These are phyloP conservation scores for Lagopus muta DNA, from an alignment of 2,113 vertebrate species.

Conservation along the genomic window DNA sequence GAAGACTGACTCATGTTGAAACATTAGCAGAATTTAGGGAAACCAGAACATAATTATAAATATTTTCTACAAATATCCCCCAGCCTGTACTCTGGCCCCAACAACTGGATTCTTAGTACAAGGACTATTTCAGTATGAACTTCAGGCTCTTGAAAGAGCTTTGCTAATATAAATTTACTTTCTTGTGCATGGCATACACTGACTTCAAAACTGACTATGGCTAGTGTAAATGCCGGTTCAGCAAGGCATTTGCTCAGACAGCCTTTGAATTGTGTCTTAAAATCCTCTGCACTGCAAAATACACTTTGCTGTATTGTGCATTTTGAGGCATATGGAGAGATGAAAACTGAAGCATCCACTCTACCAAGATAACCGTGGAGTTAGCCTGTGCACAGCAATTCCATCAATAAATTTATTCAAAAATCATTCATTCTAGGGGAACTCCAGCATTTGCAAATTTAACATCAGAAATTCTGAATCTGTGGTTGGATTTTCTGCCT, in stretches of 20 bases:
- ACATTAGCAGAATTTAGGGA: conserved; percentile 12
- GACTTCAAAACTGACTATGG: background rate
- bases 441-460: background rate
- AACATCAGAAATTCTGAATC: background rate
- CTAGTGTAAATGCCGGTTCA: background rate
- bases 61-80: conserved; percentile 36
- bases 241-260: background rate
- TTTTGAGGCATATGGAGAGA: background rate
- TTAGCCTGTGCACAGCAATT: background rate
- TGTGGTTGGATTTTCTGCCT: background rate
- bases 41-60: conserved; percentile 19
- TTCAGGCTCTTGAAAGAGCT: background rate
- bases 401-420: background rate
- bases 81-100: background rate
- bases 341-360: background rate
- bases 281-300: background rate
- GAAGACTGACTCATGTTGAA: background rate
- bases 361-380: background rate
- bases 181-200: background rate
- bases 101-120: conserved; percentile 19
- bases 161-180: conserved; percentile 19
- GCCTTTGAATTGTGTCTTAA: background rate
- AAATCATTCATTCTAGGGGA: background rate
- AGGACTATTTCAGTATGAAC: conserved; percentile 16
- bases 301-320: background rate